Evolutionary conservation across 1,140 invertebrate species (phyloP), one percentile per base, ranked within the genome.

Genomic region (Aethina tumida): DNA sequence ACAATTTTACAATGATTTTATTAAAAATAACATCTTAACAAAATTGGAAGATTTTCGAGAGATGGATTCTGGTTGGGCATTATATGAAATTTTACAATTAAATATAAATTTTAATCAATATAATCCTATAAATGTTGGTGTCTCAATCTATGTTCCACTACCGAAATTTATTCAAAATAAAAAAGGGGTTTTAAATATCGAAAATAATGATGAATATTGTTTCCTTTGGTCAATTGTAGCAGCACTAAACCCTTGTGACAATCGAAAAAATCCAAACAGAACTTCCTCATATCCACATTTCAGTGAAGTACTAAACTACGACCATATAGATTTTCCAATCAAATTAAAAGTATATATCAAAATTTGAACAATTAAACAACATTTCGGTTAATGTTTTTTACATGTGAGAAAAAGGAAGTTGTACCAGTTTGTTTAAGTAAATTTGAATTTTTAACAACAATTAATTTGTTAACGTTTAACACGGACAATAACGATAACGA

Each of bases 11-110:
- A 18, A 24, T 15, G 18, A 39, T 25, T 24, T 42, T 25, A 18
- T 49, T 21, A 14, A 16, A 12, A 20, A 42, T 20, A 25, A 29
- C 31, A 31, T 49, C 16, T 34, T 45, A 39, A 25, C 6, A 7
- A 35, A 52, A 38, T 39, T 52, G 20, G 45, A 47, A 27, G 53
- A 57, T 35, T 56, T 61, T 45, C 33, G 52, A 38, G 53, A 56
- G 30, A 37, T 41, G 28, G 55, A 59, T 35, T 45, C 38, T 38
- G 60, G 59, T 14, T 65, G 57, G 59, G 28, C 52, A 3, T 40
- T 63, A 39, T 26, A 5, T 18, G 13, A 28, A 44, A 57, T 59
- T 10, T 20, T 50, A 10, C 42, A 58, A 33, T 39, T 58, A 19
- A 31, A 31, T 32, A 24, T 47, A n/a, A 47, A 44, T 27, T 40